Evolutionary conservation across 2,113 vertebrate species (phyloP).

Genomic region (Paracanthobrama guichenoti): DNA sequence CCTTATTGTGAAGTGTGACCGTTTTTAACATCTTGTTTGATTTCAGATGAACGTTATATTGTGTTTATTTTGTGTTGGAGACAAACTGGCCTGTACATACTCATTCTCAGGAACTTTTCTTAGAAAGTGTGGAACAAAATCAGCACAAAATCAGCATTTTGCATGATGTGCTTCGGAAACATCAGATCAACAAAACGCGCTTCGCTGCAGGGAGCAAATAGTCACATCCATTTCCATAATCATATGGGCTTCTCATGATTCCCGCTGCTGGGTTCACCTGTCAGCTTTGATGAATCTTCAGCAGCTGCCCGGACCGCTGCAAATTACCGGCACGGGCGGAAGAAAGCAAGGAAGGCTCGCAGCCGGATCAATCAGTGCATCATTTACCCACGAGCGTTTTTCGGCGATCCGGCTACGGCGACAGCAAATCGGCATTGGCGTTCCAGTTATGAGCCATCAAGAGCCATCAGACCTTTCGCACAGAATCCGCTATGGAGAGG

Average conservation of each 20-base stretch:
- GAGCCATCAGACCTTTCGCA: slow-evolving; percentile 79
- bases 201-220: slow-evolving; percentile 62
- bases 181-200: slow-evolving; percentile 57
- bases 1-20: too few relatives aligned
- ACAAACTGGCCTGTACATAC: background rate
- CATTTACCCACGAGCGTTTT: slow-evolving; percentile 84
- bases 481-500: slow-evolving; percentile 74
- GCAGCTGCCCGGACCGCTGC: slow-evolving; percentile 81
- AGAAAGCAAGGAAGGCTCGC: slow-evolving; percentile 68
- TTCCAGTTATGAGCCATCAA: slow-evolving; percentile 95
- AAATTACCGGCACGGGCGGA: slow-evolving; percentile 72
- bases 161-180: slow-evolving; percentile 51
- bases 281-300: slow-evolving; percentile 89
- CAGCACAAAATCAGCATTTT: slow-evolving; percentile 49
- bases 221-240: slow-evolving; percentile 82
- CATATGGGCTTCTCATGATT: slow-evolving; percentile 79
- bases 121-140: slow-evolving; percentile 28
- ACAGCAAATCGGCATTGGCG: slow-evolving; percentile 96
- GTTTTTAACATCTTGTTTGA: too few relatives aligned
- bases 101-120: background rate
- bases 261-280: slow-evolving; percentile 85
- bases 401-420: slow-evolving; percentile 77
- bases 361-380: slow-evolving; percentile 87
- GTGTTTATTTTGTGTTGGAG: background rate
- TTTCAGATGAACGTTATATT: background rate